Conservation (phyloP, 2,797 vertebrate species). For the Poecilia picta region DNA sequence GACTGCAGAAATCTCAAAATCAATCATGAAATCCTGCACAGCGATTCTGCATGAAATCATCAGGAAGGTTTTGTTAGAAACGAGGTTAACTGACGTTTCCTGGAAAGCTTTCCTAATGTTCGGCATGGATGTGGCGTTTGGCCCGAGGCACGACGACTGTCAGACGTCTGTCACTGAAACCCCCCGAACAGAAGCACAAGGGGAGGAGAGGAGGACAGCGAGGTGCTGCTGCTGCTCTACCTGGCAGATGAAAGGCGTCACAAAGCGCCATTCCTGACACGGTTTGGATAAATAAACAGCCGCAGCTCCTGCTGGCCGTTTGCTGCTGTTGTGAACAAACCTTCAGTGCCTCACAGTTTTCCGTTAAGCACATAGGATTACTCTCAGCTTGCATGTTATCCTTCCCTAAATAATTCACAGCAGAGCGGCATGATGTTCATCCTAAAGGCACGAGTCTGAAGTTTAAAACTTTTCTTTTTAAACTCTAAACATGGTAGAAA, state of each 20-base stretch:
- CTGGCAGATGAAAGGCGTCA: constrained; percentile 54
- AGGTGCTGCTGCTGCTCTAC: constrained; percentile 42
- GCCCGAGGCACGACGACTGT: constrained; percentile 61
- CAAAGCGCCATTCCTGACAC: constrained; percentile 46
- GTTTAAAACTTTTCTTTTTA: not conserved
- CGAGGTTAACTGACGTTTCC: constrained; percentile 75
- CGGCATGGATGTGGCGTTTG: constrained; percentile 70
- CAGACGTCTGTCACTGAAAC: constrained; percentile 23
- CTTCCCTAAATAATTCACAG: constrained; percentile 34
- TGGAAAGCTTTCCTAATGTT: constrained; percentile 65
- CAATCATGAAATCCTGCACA: not conserved
- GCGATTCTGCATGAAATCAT: not conserved
- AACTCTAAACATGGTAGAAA: not conserved
- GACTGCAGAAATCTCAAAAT: not conserved
- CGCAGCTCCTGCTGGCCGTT: constrained; percentile 44
- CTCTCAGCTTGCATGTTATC: constrained; percentile 46
- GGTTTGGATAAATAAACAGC: constrained; percentile 65
- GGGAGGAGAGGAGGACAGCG: constrained; percentile 10
- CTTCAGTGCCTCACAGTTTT: constrained; percentile 63
- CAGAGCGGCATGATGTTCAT: constrained; percentile 39
- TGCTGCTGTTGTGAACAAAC: constrained; percentile 52
- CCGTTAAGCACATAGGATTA: constrained; percentile 47
- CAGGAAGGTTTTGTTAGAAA: constrained; percentile 27
- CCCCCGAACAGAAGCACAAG: constrained; percentile 34
- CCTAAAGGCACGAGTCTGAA: constrained; percentile 13